Evolutionary conservation across 2,888 invertebrate genomes (phyloP).

Genomic region (Conistra vaccinii): DNA sequence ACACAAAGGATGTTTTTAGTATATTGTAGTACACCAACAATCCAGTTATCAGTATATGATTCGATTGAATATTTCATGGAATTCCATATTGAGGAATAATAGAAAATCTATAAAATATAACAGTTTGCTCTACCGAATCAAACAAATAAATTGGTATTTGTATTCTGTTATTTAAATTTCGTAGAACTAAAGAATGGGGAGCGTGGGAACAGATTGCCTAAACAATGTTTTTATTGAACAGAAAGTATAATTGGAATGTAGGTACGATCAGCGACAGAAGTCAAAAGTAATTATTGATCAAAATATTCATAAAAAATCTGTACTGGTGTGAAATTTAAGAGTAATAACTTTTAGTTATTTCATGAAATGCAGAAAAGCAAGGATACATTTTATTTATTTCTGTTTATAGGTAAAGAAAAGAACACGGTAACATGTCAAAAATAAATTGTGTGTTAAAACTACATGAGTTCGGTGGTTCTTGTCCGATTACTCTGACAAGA

Average conservation of each 20-base stretch:
- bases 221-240: background rate
- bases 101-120: background rate
- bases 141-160: background rate
- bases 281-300: background rate
- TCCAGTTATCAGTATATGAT: background rate
- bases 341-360: too few species aligned
- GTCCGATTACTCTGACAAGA: too few species aligned
- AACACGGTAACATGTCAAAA: too few species aligned
- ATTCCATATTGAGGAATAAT: background rate
- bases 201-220: background rate
- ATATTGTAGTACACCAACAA: conserved; percentile 7
- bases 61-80: conserved; percentile 7
- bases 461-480: too few species aligned
- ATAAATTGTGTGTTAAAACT: too few species aligned
- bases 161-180: background rate
- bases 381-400: too few species aligned
- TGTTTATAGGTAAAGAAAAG: too few species aligned
- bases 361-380: too few species aligned
- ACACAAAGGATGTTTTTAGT: conserved; percentile 11
- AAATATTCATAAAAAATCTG: too few species aligned
- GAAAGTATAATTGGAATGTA: background rate
- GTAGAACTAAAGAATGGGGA: background rate
- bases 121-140: background rate
- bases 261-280: background rate
- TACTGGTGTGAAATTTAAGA: too few species aligned